Evolutionary conservation across 2,888 invertebrate genomes (phyloP).

Genomic region (Hoplodrina ambigua): DNA sequence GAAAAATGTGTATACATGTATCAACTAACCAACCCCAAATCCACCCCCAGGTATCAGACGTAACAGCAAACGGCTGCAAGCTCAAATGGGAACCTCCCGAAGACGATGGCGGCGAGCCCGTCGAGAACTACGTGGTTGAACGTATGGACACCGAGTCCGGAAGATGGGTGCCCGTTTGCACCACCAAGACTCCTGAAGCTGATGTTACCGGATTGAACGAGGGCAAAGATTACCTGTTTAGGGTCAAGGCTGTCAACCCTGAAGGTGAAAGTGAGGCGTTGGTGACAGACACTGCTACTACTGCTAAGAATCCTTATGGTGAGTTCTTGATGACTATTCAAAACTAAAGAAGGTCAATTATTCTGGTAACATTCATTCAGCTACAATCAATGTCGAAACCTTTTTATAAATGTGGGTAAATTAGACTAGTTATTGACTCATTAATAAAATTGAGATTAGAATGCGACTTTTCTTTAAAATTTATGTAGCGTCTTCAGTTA

Average conservation of each 20-base stretch:
- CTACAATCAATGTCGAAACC: too few species aligned
- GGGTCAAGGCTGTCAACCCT: slow-evolving; percentile 98
- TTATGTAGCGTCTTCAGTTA: too few species aligned
- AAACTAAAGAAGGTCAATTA: neutral
- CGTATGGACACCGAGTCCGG: slow-evolving; percentile 98
- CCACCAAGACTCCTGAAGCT: slow-evolving; percentile 93
- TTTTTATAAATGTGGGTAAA: too few species aligned
- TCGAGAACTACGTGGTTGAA: slow-evolving; percentile 98
- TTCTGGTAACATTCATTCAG: neutral
- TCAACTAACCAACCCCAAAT: neutral
- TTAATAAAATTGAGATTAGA: too few species aligned
- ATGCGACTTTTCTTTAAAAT: too few species aligned
- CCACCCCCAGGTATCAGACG: slow-evolving; percentile 92
- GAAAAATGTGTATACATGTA: neutral
- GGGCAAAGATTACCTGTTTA: slow-evolving; percentile 99
- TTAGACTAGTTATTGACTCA: too few species aligned
- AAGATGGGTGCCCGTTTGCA: slow-evolving; percentile 97
- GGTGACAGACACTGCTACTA: slow-evolving; percentile 96
- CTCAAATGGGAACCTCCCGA: slow-evolving; percentile 99
- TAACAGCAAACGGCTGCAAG: slow-evolving; percentile 97
- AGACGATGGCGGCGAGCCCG: slow-evolving; percentile 98
- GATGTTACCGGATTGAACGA: slow-evolving; percentile 97
- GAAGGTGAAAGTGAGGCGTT: slow-evolving; percentile 99
- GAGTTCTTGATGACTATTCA: slow-evolving; percentile 65
- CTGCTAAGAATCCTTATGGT: slow-evolving; percentile 99